Base-by-base conservation (phyloP, 2,113 vertebrate species). In the Erinaceus europaeus region DNA sequence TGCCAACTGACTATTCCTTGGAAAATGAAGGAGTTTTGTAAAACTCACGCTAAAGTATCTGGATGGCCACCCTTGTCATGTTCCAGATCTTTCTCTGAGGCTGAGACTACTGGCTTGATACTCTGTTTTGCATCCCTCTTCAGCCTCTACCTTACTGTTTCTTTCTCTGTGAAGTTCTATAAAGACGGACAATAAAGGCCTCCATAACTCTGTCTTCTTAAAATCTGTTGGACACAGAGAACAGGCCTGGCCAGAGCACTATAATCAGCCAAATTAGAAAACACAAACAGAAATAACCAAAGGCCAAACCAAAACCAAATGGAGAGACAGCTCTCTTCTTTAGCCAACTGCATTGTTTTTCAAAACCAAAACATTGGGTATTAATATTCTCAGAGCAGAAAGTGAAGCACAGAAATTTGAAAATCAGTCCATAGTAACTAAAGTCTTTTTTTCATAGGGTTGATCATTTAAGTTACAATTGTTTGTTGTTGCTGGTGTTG, bases 311-410 rank as follows among this genome's bases (percentile, higher is more conserved):
- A 72, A 94, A 95, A 93, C 91, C 88, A 93, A 94, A 92, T 84
- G 79, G 91, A 93, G 57, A 74, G 48, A 79, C 76, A 20, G 53
- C 78, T 89, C 61, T 94, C 48, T 91, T 92, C 82, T 83, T 48
- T 71, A 93, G 91, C 92, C 94, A 93, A 92, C 84, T 82, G 69
- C 88, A 69, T 64, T 93, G 94, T 91, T 85, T 94, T 94, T 94
- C 85, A 92, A 95, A 94, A 82, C 48, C 62, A 84, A 87, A 87
- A 89, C 55, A 32, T 36, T 59, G 82, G 36, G 36, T 38, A 76
- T 79, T 93, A 85, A 92, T 93, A 91, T 94, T 94, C 94, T 91
- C 83, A 89, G 91, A 94, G 95, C 92, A 94, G 90, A 94, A 92
- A 94, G 91, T 94, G 88, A 95, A 82, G 94, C 90, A 91, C 84